phyloP scores from a whole-genome alignment of 2,888 invertebrate species.

The Calameuta idolon region DNA sequence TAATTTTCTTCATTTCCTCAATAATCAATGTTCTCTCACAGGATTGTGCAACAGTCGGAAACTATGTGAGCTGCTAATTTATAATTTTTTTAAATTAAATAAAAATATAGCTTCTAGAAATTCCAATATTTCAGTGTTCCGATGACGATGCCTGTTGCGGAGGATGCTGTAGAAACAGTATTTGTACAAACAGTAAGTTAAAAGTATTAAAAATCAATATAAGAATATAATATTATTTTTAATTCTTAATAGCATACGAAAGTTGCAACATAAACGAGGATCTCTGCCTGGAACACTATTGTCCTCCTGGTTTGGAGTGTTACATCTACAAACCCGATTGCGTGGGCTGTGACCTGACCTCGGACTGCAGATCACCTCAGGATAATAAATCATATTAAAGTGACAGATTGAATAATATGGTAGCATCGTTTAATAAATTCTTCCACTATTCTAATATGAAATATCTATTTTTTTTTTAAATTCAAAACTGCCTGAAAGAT shows the following conservation, averaged over 20 bases:
- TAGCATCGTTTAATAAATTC: neutral
- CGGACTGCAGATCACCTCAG: slow-evolving; percentile 32
- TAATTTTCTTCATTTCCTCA: slow-evolving; percentile 8
- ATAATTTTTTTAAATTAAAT: neutral
- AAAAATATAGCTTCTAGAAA: slow-evolving; percentile 6
- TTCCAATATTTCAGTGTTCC: slow-evolving; percentile 63
- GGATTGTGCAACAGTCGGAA: slow-evolving; percentile 33
- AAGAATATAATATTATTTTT: slow-evolving; percentile 22
- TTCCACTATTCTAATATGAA: neutral
- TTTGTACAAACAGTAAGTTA: slow-evolving; percentile 71
- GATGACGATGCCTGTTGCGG: slow-evolving; percentile 72
- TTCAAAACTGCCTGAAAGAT: neutral
- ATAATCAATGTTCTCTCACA: slow-evolving; percentile 22
- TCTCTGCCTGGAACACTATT: slow-evolving; percentile 49
- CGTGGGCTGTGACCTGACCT: slow-evolving; percentile 46
- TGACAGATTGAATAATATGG: neutral
- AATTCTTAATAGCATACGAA: slow-evolving; percentile 46
- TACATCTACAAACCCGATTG: slow-evolving; percentile 50
- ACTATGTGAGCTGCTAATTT: slow-evolving; percentile 30
- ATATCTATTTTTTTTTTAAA: neutral
- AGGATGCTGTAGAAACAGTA: slow-evolving; percentile 71
- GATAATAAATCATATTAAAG: neutral
- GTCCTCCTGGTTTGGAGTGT: slow-evolving; percentile 56
- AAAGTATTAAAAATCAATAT: slow-evolving; percentile 10
- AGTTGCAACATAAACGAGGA: slow-evolving; percentile 47